phyloP scores from a whole-genome alignment of 2,888 invertebrate species.

The Tolmerus cingulatus region DNA sequence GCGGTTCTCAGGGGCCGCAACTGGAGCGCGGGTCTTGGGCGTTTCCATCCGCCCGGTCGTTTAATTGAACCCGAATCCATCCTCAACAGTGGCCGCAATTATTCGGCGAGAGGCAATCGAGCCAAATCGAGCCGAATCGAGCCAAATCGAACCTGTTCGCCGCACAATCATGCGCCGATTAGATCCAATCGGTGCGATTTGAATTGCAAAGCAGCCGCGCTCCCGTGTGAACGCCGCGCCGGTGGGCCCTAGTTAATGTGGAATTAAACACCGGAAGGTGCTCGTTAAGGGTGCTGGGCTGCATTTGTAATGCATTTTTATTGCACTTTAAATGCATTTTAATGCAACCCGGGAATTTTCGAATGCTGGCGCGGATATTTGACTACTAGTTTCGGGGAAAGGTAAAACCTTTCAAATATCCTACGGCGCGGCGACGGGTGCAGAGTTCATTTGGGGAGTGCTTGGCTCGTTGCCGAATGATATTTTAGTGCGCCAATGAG shows the following conservation, averaged over 20 bases:
- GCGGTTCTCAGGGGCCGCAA: background rate
- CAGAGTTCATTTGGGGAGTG: background rate
- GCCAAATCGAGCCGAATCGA: constrained; percentile 5
- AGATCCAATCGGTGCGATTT: background rate
- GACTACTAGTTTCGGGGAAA: background rate
- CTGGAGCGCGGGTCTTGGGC: background rate
- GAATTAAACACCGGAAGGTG: constrained; percentile 5
- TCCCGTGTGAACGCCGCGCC: background rate
- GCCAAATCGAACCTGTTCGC: background rate
- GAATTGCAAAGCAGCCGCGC: background rate
- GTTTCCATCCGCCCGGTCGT: background rate
- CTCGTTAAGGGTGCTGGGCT: background rate
- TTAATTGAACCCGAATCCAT: constrained; percentile 3
- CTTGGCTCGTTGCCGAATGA: background rate
- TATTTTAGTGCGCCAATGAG: background rate
- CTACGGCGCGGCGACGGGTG: background rate
- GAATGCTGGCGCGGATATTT: background rate
- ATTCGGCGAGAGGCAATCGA: constrained; percentile 22
- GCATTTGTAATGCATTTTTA: background rate
- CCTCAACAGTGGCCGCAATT: background rate
- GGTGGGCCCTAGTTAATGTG: background rate
- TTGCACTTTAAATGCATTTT: too few species aligned
- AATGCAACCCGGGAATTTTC: background rate
- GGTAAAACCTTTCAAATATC: background rate
- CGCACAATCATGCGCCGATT: constrained; percentile 11